Evolutionary conservation across 2,888 invertebrate genomes (phyloP).

Genomic region (Crocallis elinguaria): DNA sequence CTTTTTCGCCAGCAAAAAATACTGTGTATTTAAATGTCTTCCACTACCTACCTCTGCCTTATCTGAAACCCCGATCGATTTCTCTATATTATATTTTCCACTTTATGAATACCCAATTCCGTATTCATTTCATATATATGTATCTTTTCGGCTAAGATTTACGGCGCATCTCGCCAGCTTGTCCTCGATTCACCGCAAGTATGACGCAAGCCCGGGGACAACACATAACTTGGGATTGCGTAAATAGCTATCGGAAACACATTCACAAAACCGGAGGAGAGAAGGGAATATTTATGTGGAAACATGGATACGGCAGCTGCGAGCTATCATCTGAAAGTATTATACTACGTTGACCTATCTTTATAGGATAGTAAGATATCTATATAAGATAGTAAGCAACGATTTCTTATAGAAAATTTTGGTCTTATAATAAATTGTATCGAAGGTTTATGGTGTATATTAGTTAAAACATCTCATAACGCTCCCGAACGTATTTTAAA

Average conservation of each 20-base stretch:
- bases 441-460: too few species aligned
- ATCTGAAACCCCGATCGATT: background rate
- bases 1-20: too few species aligned
- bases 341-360: too few species aligned
- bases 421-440: too few species aligned
- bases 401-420: too few species aligned
- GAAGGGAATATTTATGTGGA: background rate
- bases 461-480: too few species aligned
- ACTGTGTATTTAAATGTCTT: too few species aligned
- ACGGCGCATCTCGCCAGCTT: slow-evolving; percentile 13
- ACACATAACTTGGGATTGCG: slow-evolving; percentile 17
- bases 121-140: background rate
- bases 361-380: too few species aligned
- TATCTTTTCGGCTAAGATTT: background rate
- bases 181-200: slow-evolving; percentile 11
- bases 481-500: too few species aligned
- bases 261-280: slow-evolving; percentile 6
- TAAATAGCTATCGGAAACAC: slow-evolving; percentile 26
- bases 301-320: slow-evolving; percentile 2
- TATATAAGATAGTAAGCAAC: too few species aligned
- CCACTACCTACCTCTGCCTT: too few species aligned
- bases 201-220: slow-evolving; percentile 25
- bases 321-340: too few species aligned
- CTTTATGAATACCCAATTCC: background rate
- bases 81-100: background rate